Percentiles rank a stretch among this genome's conserved stretches.
Evolutionary conservation across 2,888 invertebrate genomes (phyloP).

Genomic region (Scrobipalpa costella): DNA sequence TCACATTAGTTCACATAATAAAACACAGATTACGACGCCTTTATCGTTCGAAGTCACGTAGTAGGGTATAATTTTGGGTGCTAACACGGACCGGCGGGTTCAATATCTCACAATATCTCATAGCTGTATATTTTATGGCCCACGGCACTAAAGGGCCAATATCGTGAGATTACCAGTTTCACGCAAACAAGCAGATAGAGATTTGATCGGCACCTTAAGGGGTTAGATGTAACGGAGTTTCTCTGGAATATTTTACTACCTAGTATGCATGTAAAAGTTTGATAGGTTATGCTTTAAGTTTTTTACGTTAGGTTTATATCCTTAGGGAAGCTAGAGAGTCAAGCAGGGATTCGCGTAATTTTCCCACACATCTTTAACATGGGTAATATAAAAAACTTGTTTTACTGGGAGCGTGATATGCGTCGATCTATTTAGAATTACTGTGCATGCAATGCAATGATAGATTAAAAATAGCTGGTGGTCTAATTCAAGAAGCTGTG

Average conservation of each 20-base stretch:
- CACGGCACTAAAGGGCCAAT: conserved; percentile 27
- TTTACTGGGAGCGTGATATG: too few species aligned
- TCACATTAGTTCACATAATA: conserved; percentile 19
- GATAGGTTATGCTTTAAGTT: too few species aligned
- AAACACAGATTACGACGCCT: conserved; percentile 21
- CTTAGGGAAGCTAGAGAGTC: too few species aligned
- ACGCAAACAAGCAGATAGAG: conserved; percentile 12
- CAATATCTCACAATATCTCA: conserved; percentile 33
- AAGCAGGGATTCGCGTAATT: too few species aligned
- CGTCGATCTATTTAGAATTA: too few species aligned
- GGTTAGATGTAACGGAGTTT: background rate
- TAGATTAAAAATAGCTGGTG: too few species aligned
- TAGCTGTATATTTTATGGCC: conserved; percentile 37
- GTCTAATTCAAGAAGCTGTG: too few species aligned
- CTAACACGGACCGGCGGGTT: conserved; percentile 30
- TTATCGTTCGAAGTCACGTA: conserved; percentile 31
- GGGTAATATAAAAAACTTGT: too few species aligned
- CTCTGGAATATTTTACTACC: background rate
- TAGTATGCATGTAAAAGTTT: too few species aligned
- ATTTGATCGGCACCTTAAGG: conserved; percentile 11
- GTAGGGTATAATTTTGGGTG: conserved; percentile 34
- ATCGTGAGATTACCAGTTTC: conserved; percentile 28
- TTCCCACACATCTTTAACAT: too few species aligned
- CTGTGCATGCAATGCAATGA: too few species aligned
- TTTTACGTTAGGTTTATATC: too few species aligned